phyloP scores from a whole-genome alignment of 2,888 invertebrate species.

The Drosophila diplacantha region DNA sequence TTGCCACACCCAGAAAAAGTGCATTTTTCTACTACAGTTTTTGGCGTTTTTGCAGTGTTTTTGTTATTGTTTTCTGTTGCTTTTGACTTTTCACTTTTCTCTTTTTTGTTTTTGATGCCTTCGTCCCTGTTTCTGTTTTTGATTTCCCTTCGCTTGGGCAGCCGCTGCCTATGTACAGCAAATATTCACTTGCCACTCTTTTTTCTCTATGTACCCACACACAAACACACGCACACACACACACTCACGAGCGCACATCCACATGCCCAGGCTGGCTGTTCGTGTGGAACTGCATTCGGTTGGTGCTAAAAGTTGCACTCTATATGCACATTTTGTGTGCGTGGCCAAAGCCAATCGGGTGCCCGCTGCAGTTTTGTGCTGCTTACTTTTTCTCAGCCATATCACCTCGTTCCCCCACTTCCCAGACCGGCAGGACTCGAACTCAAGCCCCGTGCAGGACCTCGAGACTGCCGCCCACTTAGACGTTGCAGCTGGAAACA shows the following conservation, averaged over 20 bases:
- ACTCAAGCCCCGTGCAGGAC: constrained; percentile 17
- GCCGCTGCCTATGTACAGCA: constrained; percentile 59
- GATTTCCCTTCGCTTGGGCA: constrained; percentile 48
- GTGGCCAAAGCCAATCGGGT: constrained; percentile 70
- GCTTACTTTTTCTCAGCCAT: constrained; percentile 49
- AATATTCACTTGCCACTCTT: constrained; percentile 65
- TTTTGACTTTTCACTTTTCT: constrained; percentile 4
- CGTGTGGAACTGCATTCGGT: constrained; percentile 71
- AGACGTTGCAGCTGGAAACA: constrained; percentile 19
- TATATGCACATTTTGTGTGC: constrained; percentile 74
- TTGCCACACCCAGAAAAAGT: constrained; percentile 76
- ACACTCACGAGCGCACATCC: constrained; percentile 18
- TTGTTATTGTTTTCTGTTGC: constrained; percentile 31
- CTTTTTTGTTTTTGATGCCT: constrained; percentile 27
- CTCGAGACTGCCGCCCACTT: constrained; percentile 22
- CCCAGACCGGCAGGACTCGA: not conserved
- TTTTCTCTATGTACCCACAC: constrained; percentile 47
- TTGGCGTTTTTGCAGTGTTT: constrained; percentile 55
- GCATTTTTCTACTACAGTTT: constrained; percentile 73
- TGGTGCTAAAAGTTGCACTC: constrained; percentile 76
- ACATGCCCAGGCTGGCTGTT: constrained; percentile 20
- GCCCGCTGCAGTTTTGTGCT: constrained; percentile 58
- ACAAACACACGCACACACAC: constrained; percentile 21
- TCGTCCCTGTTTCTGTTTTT: constrained; percentile 51
- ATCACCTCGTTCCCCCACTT: not conserved